Evolutionary conservation across 2,113 vertebrate species (phyloP).

Genomic region (Nipponia nippon): DNA sequence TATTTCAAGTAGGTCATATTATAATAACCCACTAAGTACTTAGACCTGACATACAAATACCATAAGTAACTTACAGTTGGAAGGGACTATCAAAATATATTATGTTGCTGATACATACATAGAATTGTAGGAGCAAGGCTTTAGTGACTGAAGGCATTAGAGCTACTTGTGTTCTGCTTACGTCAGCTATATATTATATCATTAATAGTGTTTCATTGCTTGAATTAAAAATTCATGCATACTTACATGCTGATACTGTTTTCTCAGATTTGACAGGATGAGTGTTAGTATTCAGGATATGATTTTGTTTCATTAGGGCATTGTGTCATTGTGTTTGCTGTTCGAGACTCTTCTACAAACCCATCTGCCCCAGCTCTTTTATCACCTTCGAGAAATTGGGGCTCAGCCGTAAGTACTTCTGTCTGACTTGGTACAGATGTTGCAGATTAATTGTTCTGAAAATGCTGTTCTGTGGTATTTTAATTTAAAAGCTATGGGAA

Average conservation of each 20-base stretch:
- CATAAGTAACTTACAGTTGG: not conserved
- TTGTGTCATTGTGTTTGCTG: slow-evolving; percentile 93
- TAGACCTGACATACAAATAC: not conserved
- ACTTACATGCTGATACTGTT: not conserved
- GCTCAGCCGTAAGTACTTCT: slow-evolving; percentile 92
- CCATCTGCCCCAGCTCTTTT: slow-evolving; percentile 94
- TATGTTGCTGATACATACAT: not conserved
- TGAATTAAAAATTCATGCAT: not conserved
- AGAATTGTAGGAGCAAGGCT: not conserved
- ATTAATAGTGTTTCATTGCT: not conserved
- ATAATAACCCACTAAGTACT: not conserved
- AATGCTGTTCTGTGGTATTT: not conserved
- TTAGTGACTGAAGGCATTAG: not conserved
- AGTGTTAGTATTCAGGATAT: not conserved
- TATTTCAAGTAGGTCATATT: not conserved
- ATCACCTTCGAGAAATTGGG: slow-evolving; percentile 92
- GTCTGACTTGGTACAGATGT: not conserved
- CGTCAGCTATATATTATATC: not conserved
- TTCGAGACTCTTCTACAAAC: slow-evolving; percentile 95
- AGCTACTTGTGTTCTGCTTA: not conserved
- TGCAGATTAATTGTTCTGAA: not conserved
- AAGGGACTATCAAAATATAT: not conserved
- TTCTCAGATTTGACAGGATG: not conserved
- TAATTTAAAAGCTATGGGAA: not conserved
- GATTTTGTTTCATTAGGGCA: slow-evolving; percentile 79